phyloP scores from a whole-genome alignment of 2,113 vertebrate species.

The Laticauda laticaudata region DNA sequence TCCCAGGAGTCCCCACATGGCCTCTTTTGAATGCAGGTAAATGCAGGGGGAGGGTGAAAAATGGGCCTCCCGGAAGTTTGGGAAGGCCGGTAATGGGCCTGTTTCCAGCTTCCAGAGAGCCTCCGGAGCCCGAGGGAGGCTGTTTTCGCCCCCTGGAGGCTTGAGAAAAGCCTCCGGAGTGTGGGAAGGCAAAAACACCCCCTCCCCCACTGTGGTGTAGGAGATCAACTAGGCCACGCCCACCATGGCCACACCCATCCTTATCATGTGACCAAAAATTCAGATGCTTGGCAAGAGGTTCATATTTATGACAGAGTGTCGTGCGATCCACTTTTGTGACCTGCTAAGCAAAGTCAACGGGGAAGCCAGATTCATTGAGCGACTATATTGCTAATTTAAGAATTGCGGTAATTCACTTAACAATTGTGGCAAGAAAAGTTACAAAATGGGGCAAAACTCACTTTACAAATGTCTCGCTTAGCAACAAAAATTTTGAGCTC shows the following conservation, averaged over 20 bases:
- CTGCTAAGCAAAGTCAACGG: neutral
- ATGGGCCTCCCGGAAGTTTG: too few relatives aligned
- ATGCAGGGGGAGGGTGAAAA: too few relatives aligned
- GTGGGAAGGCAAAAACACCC: too few relatives aligned
- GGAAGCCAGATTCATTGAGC: neutral
- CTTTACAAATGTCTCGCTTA: neutral
- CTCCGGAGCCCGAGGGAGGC: too few relatives aligned
- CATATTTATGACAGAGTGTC: neutral
- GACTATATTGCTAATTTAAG: neutral
- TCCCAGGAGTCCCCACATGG: too few relatives aligned
- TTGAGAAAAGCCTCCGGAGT: too few relatives aligned
- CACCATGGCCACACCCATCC: neutral
- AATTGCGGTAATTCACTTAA: neutral
- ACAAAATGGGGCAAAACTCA: neutral
- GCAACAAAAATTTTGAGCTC: neutral
- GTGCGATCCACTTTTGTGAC: neutral
- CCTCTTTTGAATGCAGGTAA: too few relatives aligned
- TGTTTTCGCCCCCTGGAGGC: too few relatives aligned
- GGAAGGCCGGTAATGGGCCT: too few relatives aligned
- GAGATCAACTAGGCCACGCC: too few relatives aligned
- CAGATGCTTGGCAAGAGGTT: neutral
- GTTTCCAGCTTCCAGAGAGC: too few relatives aligned
- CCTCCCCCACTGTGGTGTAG: too few relatives aligned
- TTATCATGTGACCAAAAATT: neutral
- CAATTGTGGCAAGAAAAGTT: neutral